Conservation (phyloP, 2,113 vertebrate genomes). For the rat (Rattus norvegicus) region DNA sequence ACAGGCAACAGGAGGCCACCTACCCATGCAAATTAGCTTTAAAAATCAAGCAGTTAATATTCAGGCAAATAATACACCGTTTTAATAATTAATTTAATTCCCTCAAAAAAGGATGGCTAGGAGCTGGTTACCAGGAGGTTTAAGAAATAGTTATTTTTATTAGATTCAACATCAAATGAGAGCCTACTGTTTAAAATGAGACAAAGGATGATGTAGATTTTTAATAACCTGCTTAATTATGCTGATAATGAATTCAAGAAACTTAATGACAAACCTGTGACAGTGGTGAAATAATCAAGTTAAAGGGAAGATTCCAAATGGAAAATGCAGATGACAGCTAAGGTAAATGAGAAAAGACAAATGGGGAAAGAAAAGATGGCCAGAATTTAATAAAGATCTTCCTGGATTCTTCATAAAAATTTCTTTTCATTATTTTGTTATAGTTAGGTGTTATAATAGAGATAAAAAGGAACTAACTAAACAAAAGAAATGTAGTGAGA, state of each 20-base stretch:
- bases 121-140: conserved; percentile 53
- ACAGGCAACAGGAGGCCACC: conserved; percentile 52
- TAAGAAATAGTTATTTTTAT: conserved; percentile 67
- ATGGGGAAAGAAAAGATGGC: background rate
- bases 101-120: conserved; percentile 29
- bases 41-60: conserved; percentile 66
- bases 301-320: background rate
- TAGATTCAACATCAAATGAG: conserved; percentile 68
- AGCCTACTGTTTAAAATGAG: conserved; percentile 65
- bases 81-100: conserved; percentile 71
- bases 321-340: background rate
- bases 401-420: background rate
- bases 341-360: background rate
- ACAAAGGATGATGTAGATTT: conserved; percentile 56
- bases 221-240: conserved; percentile 65
- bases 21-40: conserved; percentile 55
- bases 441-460: background rate
- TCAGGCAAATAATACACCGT: conserved; percentile 67
- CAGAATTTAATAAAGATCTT: background rate
- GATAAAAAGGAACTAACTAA: conserved; percentile 25
- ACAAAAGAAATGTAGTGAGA: conserved; percentile 17
- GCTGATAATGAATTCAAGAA: conserved; percentile 60
- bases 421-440: conserved; percentile 21
- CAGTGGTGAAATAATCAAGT: conserved; percentile 34
- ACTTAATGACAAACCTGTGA: conserved; percentile 26